Base-by-base conservation (phyloP, 2,888 invertebrate genomes). In the Clistopyga incitator region DNA sequence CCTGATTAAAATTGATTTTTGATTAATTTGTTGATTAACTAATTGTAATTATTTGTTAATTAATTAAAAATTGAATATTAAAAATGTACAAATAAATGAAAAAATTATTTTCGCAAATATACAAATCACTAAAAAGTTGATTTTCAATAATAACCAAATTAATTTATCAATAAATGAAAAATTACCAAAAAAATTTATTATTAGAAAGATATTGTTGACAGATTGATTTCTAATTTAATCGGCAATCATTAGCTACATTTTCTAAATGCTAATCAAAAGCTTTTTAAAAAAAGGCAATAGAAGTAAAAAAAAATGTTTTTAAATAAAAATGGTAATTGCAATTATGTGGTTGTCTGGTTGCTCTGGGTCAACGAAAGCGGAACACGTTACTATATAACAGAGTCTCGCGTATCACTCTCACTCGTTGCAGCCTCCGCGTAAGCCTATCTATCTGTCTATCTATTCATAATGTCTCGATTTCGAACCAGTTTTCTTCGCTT, bases 401-500 rank as follows among this genome's bases (percentile, higher is more conserved):
- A 18, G 23, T 59, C 61, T 29, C 72, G 64, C 52, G 23, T 59
- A 67, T 76, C 70, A 71, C 70, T 82, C 74, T 82, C 79, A 75
- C 79, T 68, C 70, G 42, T 1, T n/a, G 20, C 64, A 10, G n/a
- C 8, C 64, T 64, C 8, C 64, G 18, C 42, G 64, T 42, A 38
- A 20, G 20, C 34, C 42, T 54, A 54, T 38, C 38, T 34, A 47
- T 18, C 45, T 50, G n/a, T 54, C 42, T 50, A 52, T 74, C 20
- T 13, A 47, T 75, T 65, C 68, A 71, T 61, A 56, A 23, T 42
- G 76, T 81, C 74, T 81, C 59, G 75, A 82, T 82, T 78, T 78
- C 82, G 74, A 78, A 82, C 74, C 82, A 61, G 82, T 82, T 82
- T 75, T 70, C 68, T 34, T 61, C 15, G 25, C 64, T 38, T 20